phyloP scores from a whole-genome alignment of 2,113 vertebrate genomes.

The Polyodon spathula region DNA sequence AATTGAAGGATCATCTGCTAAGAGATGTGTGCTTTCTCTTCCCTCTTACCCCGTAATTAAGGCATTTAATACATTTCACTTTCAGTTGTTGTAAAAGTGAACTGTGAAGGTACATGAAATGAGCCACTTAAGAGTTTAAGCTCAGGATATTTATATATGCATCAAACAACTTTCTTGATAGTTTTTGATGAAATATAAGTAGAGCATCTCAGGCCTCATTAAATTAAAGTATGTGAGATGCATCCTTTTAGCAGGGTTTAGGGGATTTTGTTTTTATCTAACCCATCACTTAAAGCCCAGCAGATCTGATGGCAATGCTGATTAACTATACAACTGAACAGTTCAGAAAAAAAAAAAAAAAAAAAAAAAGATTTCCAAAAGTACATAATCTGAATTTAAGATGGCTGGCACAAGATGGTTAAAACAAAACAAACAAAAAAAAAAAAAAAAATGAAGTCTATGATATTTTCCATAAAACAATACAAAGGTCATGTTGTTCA shows the following conservation, averaged over 20 bases:
- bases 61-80: constrained; percentile 47
- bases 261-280: not conserved
- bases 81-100: constrained; percentile 43
- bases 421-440: too few species aligned
- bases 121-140: constrained; percentile 49
- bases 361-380: not conserved
- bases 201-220: not conserved
- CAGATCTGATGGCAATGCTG: not conserved
- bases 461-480: too few species aligned
- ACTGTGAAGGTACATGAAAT: constrained; percentile 53
- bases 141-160: constrained; percentile 46
- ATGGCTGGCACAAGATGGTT: too few species aligned
- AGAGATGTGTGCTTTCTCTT: constrained; percentile 46
- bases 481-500: too few species aligned
- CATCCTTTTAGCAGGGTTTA: constrained; percentile 4
- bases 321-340: not conserved
- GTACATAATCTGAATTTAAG: too few species aligned
- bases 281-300: not conserved
- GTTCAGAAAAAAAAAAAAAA: not conserved
- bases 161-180: constrained; percentile 27
- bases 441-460: too few species aligned
- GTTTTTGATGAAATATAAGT: not conserved
- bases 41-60: constrained; percentile 55
- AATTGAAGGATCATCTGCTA: constrained; percentile 59
- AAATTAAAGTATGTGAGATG: not conserved